Percentiles rank a stretch among this genome's conserved stretches.
Evolutionary conservation across 2,113 vertebrate genomes (phyloP).

Genomic region (Chloroceryle aenea): DNA sequence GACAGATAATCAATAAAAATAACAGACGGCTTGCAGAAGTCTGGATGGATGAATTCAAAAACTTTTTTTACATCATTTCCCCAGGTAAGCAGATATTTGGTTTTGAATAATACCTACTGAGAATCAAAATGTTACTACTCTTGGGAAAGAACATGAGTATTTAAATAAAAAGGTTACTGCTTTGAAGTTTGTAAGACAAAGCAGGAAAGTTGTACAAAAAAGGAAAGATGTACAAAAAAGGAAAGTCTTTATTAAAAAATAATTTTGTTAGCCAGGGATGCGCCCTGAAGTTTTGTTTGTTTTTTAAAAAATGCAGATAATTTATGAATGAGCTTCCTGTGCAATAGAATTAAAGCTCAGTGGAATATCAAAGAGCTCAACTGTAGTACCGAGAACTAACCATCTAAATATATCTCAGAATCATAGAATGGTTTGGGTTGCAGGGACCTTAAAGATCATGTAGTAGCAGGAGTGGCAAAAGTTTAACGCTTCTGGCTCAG

Average conservation of each 20-base stretch:
- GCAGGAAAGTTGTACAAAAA: neutral
- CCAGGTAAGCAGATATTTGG: constrained; percentile 84
- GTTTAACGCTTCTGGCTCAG: neutral
- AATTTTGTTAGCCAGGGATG: neutral
- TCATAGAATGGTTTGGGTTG: neutral
- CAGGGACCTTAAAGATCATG: neutral
- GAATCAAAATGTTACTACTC: neutral
- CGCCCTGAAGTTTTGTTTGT: neutral
- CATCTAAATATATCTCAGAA: neutral
- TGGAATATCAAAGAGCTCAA: neutral
- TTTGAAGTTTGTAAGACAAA: neutral
- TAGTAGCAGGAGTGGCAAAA: neutral
- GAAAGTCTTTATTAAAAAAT: neutral
- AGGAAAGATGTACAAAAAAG: neutral
- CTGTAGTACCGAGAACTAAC: neutral
- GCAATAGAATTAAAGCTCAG: neutral
- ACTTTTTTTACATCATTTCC: constrained; percentile 99
- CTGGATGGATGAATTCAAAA: constrained; percentile 99
- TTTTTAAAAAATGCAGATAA: neutral
- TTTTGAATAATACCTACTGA: neutral
- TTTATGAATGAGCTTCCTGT: neutral
- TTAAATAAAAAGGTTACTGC: neutral
- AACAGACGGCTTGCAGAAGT: constrained; percentile 97
- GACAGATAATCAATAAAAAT: constrained; percentile 99
- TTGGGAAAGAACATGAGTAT: neutral